Base-by-base conservation (phyloP, 1,140 invertebrate species). In the Bombyx mandarina region DNA sequence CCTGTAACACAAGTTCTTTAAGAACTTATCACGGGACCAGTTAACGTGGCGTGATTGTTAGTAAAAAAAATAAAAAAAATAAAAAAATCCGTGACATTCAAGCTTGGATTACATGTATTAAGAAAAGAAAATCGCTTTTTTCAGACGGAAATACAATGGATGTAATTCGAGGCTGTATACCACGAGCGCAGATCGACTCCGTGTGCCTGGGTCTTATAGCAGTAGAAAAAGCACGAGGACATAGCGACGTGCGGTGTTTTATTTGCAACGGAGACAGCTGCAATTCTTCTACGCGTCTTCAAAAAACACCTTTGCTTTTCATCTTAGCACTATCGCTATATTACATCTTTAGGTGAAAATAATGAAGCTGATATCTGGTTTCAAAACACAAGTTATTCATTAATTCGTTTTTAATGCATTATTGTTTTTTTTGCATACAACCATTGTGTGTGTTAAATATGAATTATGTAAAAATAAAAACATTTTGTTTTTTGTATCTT, bases 101-200 rank as follows among this genome's bases (percentile, higher is more conserved):
- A 35, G 4, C 26, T 35, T 35, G 26, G 2, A 35, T 35, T 35
- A 35, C 26, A 5, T 35, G 26, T 35, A 35, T 35, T 35, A 35
- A 35, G 26, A 35, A 35, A 3, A 3, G 4, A 35, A 35, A 35
- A 45, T 69, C 66, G 65, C 12, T 18, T 58, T 62, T 84, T 82
- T 55, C 71, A 89, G 87, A 75, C 70, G 85, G 86, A 43, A 86
- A 86, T 65, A 88, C 88, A 45, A 75, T 86, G 35, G 88, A 89
- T 59, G 65, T 79, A 0, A 71, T 89, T 8, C 61, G 72, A 51
- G 88, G 88, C n/a, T 89, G 88, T 54, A 65, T 86, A 1, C 76
- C 85, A 0, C 69, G 65, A 58, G 64, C 65, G 0, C 77, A 80
- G 56, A 75, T 86, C 8, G 83, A 88, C 50, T 78, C 75, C 4